Evolutionary conservation across 2,113 vertebrate genomes (phyloP).

Genomic region (Anoura caudifer): DNA sequence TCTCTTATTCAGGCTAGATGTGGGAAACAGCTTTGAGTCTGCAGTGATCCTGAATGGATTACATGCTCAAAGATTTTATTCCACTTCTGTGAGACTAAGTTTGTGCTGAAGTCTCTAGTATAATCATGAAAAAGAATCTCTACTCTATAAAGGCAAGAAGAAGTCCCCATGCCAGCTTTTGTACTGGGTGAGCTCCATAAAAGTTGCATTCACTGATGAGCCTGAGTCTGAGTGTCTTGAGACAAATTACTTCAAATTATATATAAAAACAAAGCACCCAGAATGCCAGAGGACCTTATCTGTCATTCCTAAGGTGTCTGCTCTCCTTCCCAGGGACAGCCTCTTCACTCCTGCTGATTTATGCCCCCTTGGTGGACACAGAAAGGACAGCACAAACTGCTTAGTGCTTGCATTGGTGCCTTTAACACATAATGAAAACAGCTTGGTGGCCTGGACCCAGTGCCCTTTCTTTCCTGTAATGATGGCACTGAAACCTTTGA

Average conservation of each 20-base stretch:
- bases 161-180: conserved; percentile 44
- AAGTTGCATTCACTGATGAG: conserved; percentile 40
- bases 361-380: neutral
- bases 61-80: conserved; percentile 33
- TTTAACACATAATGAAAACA: neutral
- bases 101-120: conserved; percentile 34
- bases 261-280: conserved; percentile 52
- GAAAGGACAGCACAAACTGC: neutral
- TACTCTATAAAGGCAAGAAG: conserved; percentile 58
- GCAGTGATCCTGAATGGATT: neutral
- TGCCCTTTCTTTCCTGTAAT: conserved; percentile 33
- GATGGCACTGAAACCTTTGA: conserved; percentile 33
- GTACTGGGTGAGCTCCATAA: conserved; percentile 35
- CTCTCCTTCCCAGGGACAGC: neutral
- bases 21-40: conserved; percentile 8
- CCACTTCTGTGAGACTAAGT: conserved; percentile 16
- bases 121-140: conserved; percentile 34
- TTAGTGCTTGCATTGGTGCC: neutral
- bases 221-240: conserved; percentile 60
- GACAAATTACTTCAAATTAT: conserved; percentile 66
- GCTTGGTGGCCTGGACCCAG: neutral
- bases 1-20: neutral
- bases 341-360: conserved; percentile 37
- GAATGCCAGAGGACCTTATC: neutral
- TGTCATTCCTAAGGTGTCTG: conserved; percentile 33